Percentiles rank a stretch among this genome's conserved stretches.
Evolutionary conservation across 2,888 invertebrate genomes (phyloP).

Genomic region (Pinctada fucata): DNA sequence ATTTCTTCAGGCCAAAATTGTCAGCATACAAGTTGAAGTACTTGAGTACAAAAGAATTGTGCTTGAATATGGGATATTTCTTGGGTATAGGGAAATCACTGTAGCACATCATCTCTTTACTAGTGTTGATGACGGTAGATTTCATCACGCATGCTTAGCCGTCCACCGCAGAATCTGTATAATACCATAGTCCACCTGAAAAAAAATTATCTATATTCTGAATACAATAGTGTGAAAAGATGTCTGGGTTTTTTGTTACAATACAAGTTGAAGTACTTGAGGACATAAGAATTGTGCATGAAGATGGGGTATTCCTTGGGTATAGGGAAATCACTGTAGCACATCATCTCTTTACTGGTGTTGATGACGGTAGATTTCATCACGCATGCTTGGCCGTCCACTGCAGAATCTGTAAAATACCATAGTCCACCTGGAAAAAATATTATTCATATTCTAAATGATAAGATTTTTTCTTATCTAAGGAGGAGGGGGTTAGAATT

Average conservation of each 20-base stretch:
- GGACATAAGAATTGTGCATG: conserved; percentile 74
- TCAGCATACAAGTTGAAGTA: conserved; percentile 74
- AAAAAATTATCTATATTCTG: no score
- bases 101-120: conserved; percentile 74
- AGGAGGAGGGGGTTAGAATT: no score
- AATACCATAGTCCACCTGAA: conserved; percentile 74
- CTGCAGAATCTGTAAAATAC: conserved; percentile 62
- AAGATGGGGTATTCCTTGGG: conserved; percentile 73
- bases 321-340: conserved; percentile 71
- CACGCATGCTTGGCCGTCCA: conserved; percentile 66
- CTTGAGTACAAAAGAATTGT: conserved; percentile 69
- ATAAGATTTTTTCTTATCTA: no score
- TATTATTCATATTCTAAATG: no score
- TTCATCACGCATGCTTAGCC: conserved; percentile 70
- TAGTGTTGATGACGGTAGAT: conserved; percentile 72
- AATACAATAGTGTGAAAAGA: no score
- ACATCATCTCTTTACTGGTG: no score
- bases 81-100: conserved; percentile 75
- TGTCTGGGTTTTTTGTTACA: no score
- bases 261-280: conserved; percentile 73
- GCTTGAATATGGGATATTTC: conserved; percentile 75
- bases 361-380: conserved; percentile 71
- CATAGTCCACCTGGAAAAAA: conserved; percentile 67
- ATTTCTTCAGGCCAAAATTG: conserved; percentile 53
- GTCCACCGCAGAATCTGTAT: conserved; percentile 55